Percentiles rank a stretch among this genome's conserved stretches.
Conservation (phyloP, 2,113 vertebrate species). For the Corydoras maculifer region DNA sequence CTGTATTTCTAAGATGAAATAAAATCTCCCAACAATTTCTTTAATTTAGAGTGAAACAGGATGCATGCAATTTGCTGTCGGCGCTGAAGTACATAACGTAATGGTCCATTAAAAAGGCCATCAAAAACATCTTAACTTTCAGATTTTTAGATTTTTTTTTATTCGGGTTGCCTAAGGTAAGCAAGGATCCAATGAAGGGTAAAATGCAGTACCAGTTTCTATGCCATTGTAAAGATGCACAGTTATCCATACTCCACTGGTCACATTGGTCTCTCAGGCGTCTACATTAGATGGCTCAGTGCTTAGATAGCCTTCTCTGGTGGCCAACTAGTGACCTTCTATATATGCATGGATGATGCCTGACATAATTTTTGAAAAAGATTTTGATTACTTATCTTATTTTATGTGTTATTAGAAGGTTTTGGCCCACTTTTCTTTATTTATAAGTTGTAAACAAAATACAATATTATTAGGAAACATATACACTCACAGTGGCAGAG, state of each 20-base stretch:
- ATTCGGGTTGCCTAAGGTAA: conserved; percentile 41
- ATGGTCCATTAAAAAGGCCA: conserved; percentile 50
- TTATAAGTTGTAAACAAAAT: too few species aligned
- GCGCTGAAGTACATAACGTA: conserved; percentile 25
- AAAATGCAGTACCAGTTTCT: conserved; percentile 43
- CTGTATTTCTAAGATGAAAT: neutral
- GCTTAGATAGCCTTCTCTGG: conserved; percentile 37
- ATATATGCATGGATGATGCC: neutral
- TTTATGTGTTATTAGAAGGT: too few species aligned
- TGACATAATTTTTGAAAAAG: neutral
- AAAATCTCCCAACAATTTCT: neutral
- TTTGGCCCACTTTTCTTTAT: too few species aligned
- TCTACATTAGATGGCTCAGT: conserved; percentile 30
- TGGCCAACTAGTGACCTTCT: conserved; percentile 31
- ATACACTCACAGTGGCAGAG: too few species aligned
- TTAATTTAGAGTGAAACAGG: neutral
- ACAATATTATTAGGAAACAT: too few species aligned
- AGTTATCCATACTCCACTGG: conserved; percentile 50
- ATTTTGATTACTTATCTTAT: neutral
- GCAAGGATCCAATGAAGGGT: conserved; percentile 36
- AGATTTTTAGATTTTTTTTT: conserved; percentile 43
- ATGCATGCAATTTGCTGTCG: neutral
- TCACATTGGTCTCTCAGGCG: conserved; percentile 28
- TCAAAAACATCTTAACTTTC: conserved; percentile 27
- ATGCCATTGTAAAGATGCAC: conserved; percentile 22